Base-by-base conservation (phyloP, 64 coral and sea anemone genomes). In the Hydrozoanthus tunicans region DNA sequence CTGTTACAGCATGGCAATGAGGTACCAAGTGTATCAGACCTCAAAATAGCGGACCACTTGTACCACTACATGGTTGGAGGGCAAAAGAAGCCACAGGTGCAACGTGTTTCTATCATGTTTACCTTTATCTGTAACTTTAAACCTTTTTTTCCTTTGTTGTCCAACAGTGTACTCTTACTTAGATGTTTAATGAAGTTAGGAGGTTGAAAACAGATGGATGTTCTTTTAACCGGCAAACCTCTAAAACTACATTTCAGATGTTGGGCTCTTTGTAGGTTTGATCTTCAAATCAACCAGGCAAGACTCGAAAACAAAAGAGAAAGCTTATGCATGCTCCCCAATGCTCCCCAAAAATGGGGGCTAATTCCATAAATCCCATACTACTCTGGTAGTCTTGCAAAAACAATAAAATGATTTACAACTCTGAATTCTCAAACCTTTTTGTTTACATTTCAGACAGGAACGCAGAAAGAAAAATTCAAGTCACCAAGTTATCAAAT, bases 51-150 rank as follows among this genome's bases (percentile, higher is more conserved):
- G 53, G 97, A 99, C 62, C 97, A 99, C 20, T 74, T 99, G 62
- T 99, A 95, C 73, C 94, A 99, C 55, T 99, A 99, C 79, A 99
- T 99, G 97, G 94, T 99, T 78, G 97, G 97, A 57, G 97, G 97
- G 57, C 97, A 96, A 62, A 99, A 93, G 51, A 99, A 99, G 83
- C 94, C 97, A 53, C 97, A 99, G 97, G 97, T 99, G 51, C 15
- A 8, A 64, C 7, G 70, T 1, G 26, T 14, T 5, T 52, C 13
- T 11, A 5, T n/a, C 1, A 61, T 52, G 82, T 11, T 26, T 3
- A 56, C 4, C 51, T 56, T 64, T 88, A 72, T 43, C 32, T 43
- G 32, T 2, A 43, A 43, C 65, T 0, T 13, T 14, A 12, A 57
- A 59, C 53, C 26, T 3, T 27, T 89, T 73, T 73, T 17, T 74